Base-by-base conservation (phyloP, 2,113 vertebrate species). In the Anas platyrhynchos region DNA sequence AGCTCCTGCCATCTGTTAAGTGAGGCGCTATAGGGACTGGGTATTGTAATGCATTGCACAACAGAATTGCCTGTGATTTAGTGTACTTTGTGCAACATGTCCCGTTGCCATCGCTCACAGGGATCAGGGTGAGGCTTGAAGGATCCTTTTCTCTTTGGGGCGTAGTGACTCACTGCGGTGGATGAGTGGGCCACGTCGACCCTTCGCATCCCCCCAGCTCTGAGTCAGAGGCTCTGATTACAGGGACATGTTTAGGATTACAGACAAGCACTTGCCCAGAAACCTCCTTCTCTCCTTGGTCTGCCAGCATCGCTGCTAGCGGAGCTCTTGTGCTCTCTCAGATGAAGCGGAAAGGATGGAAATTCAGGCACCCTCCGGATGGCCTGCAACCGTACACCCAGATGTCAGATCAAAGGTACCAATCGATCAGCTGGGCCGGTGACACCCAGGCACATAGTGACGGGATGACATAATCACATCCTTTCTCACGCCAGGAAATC, bases 1-100 rank as follows among this genome's bases (percentile, higher is more conserved):
- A 80, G 67, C 44, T 77, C 82, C 75, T 94, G 78, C 87, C 89
- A 89, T 91, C 89, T 95, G 87, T 83, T 91, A 82, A 83, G 48
- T 72, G 78, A 94, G 89, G 85, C 58, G 22, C 71, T 79, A 23
- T 11, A 82, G 74, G 38, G 74, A 90, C 48, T 3, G 1, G 58
- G 59, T 79, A 91, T 85, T 89, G 67, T 68, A 76, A 68, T 1
- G 8, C 48, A 82, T 68, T 79, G 78, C 44, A 15, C 54, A 82
- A 83, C 21, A 82, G 78, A 80, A 76, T 62, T 63, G 54, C 62
- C 78, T 83, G 79, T 87, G 71, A 80, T 92, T 89, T 83, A 62
- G 67, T 16, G 25, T 55, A 62, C 66, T 87, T 61, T 36, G 48
- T 75, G 71, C 58, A 89, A 46, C 56, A 4, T 7, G 54, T 75